These are phyloP conservation scores for Actinernus sp. DNA, from an alignment of 92 coral and sea anemone species.

Conservation along the genomic window DNA sequence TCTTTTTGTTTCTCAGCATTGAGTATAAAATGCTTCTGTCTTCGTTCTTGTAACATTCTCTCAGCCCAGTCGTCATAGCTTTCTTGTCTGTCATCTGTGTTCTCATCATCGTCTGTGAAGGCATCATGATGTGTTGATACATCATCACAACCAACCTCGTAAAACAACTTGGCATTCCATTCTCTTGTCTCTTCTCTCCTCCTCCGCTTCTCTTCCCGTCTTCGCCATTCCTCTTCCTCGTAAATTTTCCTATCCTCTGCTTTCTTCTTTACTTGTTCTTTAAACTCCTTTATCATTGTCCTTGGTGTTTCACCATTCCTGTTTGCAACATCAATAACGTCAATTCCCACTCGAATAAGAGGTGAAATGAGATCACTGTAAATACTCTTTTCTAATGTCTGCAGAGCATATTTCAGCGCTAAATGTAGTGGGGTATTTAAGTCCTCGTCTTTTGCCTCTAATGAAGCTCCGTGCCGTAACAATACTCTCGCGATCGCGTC, in stretches of 20 bases:
- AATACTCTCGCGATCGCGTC: slow-evolving; percentile 71
- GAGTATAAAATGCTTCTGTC: slow-evolving; percentile 22
- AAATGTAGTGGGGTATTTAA: slow-evolving; percentile 89
- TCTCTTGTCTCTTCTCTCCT: slow-evolving; percentile 58
- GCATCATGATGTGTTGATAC: slow-evolving; percentile 34
- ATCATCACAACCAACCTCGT: slow-evolving; percentile 78
- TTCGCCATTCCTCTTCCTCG: slow-evolving; percentile 38
- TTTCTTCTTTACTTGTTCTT: slow-evolving; percentile 35
- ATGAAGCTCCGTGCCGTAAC: slow-evolving; percentile 73
- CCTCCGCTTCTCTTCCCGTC: slow-evolving; percentile 19
- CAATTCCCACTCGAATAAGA: slow-evolving; percentile 42
- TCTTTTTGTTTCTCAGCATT: slow-evolving; percentile 8
- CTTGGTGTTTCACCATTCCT: slow-evolving; percentile 65
- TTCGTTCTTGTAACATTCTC: slow-evolving; percentile 63
- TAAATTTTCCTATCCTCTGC: slow-evolving; percentile 27
- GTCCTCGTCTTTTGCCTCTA: slow-evolving; percentile 58
- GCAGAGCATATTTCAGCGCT: slow-evolving; percentile 80
- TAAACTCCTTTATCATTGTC: slow-evolving; percentile 48
- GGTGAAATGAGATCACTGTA: slow-evolving; percentile 75
- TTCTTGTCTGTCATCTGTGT: slow-evolving; percentile 49
- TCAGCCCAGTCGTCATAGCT: slow-evolving; percentile 91
- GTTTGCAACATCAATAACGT: slow-evolving; percentile 62
- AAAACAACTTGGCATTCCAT: slow-evolving; percentile 86
- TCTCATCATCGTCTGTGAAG: slow-evolving; percentile 14
- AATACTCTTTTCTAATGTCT: slow-evolving; percentile 36